Base-by-base conservation (phyloP, 2,797 vertebrate genomes). In the Paguma larvata region DNA sequence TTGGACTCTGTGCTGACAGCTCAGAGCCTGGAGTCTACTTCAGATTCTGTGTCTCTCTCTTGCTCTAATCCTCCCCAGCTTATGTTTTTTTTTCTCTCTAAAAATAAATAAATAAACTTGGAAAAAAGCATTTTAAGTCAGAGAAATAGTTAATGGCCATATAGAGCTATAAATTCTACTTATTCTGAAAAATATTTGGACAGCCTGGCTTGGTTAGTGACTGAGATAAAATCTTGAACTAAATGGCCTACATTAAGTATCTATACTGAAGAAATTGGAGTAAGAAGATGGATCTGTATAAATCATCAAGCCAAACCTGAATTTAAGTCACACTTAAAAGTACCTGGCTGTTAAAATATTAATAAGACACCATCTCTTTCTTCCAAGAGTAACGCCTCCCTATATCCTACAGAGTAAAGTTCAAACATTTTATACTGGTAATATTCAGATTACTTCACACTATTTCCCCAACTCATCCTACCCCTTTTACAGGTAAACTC, bases 301-400 rank as follows among this genome's bases (percentile, higher is more conserved):
- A 92, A 82, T 96, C 13, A 80, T 59, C 16, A 38, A 38, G 18
- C 56, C 51, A 88, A 94, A 73, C 10, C 23, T 96, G 34, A 93
- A 82, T 78, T 89, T 84, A 30, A 68, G 4, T 56, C 59, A 70
- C 11, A 83, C 2, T 34, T 15, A 65, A 93, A 32, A 2, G 56
- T 59, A 59, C 8, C 56, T 59, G 56, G 56, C 21, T 59, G 56
- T 59, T 59, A 46, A 85, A 68, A 89, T 85, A 75, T 10, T 23
- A 80, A 13, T 80, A 67, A 51, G 80, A 92, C 8, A 34, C 6
- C 23, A 94, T 6, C 30, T 44, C 63, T 77, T 83, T 30, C 34
- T 41, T n/a, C 34, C 11, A 78, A 85, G 53, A 92, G 41, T 44
- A 86, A 63, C 14, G n/a, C 9, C 34, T 82, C 25, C 44, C 25